A percentile compares a stretch with the other conserved stretches of the same genome.
These are phyloP conservation scores for Danio jaintianensis DNA, from an alignment of 2,797 vertebrate genomes.

Conservation along the genomic window DNA sequence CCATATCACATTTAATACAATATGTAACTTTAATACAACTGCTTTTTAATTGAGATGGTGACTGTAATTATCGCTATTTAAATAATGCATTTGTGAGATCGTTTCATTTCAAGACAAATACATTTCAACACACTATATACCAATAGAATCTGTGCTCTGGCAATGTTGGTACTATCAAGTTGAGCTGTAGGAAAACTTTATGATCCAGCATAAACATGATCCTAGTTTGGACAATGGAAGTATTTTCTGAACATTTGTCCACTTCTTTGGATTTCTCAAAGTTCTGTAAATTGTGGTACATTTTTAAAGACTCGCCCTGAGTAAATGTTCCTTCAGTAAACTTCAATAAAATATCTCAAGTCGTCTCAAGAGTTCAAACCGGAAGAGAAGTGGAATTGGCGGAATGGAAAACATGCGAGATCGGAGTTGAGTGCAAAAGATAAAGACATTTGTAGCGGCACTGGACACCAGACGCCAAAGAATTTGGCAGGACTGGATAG, in stretches of 20 bases:
- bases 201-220: slow-evolving; percentile 22
- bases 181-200: neutral
- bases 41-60: neutral
- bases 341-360: neutral
- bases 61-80: neutral
- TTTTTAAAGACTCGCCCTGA: neutral
- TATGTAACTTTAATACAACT: too few species aligned
- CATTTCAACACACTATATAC: neutral
- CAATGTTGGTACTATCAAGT: neutral
- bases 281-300: neutral
- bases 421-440: slow-evolving; percentile 25
- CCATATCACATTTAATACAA: too few species aligned
- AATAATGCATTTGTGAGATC: neutral
- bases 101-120: neutral
- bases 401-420: neutral
- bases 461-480: slow-evolving; percentile 45
- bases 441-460: slow-evolving; percentile 41
- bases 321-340: slow-evolving; percentile 6
- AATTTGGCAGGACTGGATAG: slow-evolving; percentile 51
- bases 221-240: neutral
- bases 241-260: neutral
- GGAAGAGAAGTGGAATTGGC: slow-evolving; percentile 1
- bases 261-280: neutral
- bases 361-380: slow-evolving; percentile 2
- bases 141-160: neutral